Conservation (phyloP, 1,140 invertebrate species). For the Sitophilus oryzae region DNA sequence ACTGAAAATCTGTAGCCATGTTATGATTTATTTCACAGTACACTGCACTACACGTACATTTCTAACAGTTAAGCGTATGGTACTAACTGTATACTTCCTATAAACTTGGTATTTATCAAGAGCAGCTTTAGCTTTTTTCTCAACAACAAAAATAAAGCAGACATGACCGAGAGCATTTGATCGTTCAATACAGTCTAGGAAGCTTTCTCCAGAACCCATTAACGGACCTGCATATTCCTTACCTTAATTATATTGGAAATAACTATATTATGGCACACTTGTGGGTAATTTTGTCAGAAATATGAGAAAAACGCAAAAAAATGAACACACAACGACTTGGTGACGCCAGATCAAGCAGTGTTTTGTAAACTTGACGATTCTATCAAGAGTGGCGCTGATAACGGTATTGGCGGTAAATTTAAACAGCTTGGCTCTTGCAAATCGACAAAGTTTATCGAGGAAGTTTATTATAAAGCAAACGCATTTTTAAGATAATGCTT, state of each 20-base stretch:
- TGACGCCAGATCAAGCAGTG: constrained; percentile 19
- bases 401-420: not conserved
- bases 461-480: too few relatives aligned
- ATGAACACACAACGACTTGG: constrained; percentile 11
- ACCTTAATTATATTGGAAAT: constrained; percentile 20
- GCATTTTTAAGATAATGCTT: too few relatives aligned
- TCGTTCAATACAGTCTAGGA: constrained; percentile 8
- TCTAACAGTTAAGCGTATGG: constrained; percentile 24
- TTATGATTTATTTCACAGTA: constrained; percentile 10
- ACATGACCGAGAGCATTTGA: constrained; percentile 29
- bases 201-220: constrained; percentile 3
- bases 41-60: constrained; percentile 17
- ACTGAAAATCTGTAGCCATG: constrained; percentile 39
- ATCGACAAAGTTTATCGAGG: too few relatives aligned
- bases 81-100: constrained; percentile 28
- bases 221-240: constrained; percentile 6
- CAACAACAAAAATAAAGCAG: constrained; percentile 37
- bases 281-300: constrained; percentile 16
- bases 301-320: constrained; percentile 17
- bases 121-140: constrained; percentile 30
- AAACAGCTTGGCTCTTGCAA: too few relatives aligned
- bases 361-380: not conserved
- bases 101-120: constrained; percentile 33
- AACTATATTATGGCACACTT: constrained; percentile 10
- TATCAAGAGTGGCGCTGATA: not conserved